Conservation (phyloP, 2,888 invertebrate genomes). For the Labia minor region DNA sequence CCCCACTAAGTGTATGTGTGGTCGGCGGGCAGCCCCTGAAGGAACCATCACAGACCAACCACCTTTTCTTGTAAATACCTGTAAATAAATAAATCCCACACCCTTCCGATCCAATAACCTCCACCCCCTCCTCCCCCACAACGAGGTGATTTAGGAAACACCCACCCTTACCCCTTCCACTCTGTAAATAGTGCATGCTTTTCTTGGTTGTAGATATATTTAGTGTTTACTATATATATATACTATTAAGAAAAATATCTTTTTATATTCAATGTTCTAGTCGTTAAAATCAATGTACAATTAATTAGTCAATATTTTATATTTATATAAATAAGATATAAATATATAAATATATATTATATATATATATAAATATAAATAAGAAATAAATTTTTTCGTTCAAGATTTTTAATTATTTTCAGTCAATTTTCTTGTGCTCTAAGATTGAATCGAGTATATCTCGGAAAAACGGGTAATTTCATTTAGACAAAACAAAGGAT, state of each 20-base stretch:
- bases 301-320: constrained; percentile 13
- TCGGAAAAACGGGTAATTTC: constrained; percentile 13
- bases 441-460: constrained; percentile 5
- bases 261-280: not conserved
- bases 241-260: not conserved
- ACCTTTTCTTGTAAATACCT: not conserved
- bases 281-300: not conserved
- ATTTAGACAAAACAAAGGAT: constrained; percentile 4
- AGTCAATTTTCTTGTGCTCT: constrained; percentile 9
- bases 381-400: not conserved
- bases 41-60: not conserved
- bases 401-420: constrained; percentile 1
- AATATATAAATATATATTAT: not conserved
- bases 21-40: constrained; percentile 4
- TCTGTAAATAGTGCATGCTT: constrained; percentile 13
- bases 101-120: not conserved
- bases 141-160: not conserved
- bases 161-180: not conserved
- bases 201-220: not conserved
- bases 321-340: not conserved
- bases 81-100: constrained; percentile 5
- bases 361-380: constrained; percentile 1
- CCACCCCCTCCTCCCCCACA: not conserved
- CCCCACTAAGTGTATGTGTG: constrained; percentile 9
- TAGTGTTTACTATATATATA: not conserved